phyloP scores from a whole-genome alignment of 2,797 vertebrate species.

The Chaetophractus vellerosus region DNA sequence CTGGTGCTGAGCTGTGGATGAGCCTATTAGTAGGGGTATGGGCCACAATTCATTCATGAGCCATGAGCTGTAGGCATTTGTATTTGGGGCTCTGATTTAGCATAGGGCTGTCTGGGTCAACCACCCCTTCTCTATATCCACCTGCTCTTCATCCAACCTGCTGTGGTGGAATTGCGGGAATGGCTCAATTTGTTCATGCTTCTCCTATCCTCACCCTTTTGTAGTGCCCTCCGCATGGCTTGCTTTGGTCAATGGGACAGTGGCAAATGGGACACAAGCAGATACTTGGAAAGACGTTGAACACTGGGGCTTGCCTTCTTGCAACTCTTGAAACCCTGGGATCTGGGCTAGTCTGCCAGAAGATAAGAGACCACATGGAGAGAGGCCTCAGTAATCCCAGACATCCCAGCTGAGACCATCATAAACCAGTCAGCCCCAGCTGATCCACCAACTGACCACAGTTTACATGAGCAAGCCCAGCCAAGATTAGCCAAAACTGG shows the following conservation, averaged over 20 bases:
- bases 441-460: not conserved
- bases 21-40: accelerated
- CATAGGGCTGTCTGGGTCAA: not conserved
- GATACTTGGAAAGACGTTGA: not conserved
- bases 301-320: not conserved
- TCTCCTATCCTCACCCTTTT: not conserved
- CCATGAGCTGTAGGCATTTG: not conserved
- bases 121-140: not conserved
- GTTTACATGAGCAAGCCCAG: not conserved
- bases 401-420: not conserved
- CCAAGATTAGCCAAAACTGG: not conserved
- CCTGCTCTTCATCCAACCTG: not conserved
- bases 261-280: not conserved
- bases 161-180: not conserved
- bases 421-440: not conserved
- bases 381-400: not conserved
- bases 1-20: not conserved
- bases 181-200: not conserved
- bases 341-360: not conserved
- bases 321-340: not conserved
- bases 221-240: accelerated
- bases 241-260: not conserved
- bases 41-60: no score
- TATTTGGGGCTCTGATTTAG: not conserved
- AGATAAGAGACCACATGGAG: not conserved